These are phyloP conservation scores for Poecilus cupreus DNA, from an alignment of 2,888 invertebrate species.

Conservation along the genomic window DNA sequence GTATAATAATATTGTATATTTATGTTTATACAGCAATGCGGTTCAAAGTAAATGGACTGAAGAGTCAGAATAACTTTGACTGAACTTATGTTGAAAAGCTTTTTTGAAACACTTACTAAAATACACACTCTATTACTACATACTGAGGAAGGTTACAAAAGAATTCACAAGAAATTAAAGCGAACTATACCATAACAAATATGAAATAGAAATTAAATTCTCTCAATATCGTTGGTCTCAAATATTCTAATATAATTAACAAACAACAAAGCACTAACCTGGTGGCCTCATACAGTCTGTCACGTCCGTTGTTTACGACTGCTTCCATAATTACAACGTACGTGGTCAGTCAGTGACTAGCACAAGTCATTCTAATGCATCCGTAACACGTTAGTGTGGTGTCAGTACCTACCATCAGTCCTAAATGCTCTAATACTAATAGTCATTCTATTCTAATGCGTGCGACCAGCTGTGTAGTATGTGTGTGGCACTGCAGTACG, in stretches of 20 bases:
- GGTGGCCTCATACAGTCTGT: not conserved
- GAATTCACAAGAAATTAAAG: too few relatives aligned
- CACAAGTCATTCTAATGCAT: not conserved
- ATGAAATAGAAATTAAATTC: too few relatives aligned
- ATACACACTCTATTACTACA: too few relatives aligned
- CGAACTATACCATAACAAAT: too few relatives aligned
- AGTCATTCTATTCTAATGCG: constrained; percentile 1
- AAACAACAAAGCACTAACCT: not conserved
- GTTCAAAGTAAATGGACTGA: too few relatives aligned
- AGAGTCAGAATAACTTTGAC: too few relatives aligned
- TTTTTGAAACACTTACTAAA: too few relatives aligned
- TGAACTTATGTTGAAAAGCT: too few relatives aligned
- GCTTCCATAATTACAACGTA: not conserved
- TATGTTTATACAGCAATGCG: too few relatives aligned
- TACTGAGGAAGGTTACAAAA: too few relatives aligned
- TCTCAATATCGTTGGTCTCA: not conserved
- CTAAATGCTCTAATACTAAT: not conserved
- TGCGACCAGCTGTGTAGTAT: constrained; percentile 8
- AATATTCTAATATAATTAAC: too few relatives aligned
- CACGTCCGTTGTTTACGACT: constrained; percentile 1
- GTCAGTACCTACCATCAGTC: not conserved
- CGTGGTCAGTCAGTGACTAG: constrained; percentile 23
- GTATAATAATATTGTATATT: too few relatives aligned
- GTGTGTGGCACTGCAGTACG: not conserved
- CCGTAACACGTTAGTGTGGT: not conserved